Evolutionary conservation across 2,113 vertebrate genomes (phyloP).

Genomic region (Cebidichthys violaceus): DNA sequence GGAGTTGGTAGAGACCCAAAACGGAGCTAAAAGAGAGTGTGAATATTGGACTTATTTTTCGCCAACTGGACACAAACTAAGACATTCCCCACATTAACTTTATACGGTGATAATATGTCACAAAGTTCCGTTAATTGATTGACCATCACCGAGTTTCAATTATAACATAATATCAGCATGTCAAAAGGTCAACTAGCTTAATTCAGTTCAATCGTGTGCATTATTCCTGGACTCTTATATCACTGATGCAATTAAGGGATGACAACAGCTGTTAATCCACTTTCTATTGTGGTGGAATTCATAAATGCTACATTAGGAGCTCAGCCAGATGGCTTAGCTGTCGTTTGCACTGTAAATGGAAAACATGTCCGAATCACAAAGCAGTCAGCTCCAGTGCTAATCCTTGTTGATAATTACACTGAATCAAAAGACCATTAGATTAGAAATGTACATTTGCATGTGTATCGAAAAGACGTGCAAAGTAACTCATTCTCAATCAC

Average conservation of each 20-base stretch:
- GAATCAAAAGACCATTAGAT: conserved; percentile 13
- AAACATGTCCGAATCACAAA: conserved; percentile 44
- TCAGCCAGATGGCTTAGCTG: conserved; percentile 58
- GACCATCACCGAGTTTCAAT: background rate
- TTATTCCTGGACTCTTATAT: conserved; percentile 24
- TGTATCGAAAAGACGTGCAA: background rate
- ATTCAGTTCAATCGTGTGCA: background rate
- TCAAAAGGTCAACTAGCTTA: conserved; percentile 1
- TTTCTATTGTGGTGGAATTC: conserved; percentile 66
- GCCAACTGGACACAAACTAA: background rate
- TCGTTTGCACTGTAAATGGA: conserved; percentile 34
- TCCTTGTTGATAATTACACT: background rate
- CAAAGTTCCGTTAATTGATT: background rate
- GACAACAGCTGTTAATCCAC: conserved; percentile 66
- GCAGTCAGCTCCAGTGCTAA: conserved; percentile 15
- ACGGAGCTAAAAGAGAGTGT: background rate
- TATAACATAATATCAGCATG: background rate
- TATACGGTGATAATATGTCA: background rate
- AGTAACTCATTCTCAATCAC: background rate
- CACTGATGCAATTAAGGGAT: conserved; percentile 61
- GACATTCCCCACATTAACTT: background rate
- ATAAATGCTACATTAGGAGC: conserved; percentile 60
- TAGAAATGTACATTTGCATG: background rate
- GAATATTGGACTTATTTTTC: background rate
- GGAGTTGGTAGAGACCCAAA: background rate